Percentiles rank a stretch among this genome's conserved stretches.
These are phyloP conservation scores for Holothuria scabra DNA, from an alignment of 53 echinoderm and acorn worm species.

Conservation along the genomic window DNA sequence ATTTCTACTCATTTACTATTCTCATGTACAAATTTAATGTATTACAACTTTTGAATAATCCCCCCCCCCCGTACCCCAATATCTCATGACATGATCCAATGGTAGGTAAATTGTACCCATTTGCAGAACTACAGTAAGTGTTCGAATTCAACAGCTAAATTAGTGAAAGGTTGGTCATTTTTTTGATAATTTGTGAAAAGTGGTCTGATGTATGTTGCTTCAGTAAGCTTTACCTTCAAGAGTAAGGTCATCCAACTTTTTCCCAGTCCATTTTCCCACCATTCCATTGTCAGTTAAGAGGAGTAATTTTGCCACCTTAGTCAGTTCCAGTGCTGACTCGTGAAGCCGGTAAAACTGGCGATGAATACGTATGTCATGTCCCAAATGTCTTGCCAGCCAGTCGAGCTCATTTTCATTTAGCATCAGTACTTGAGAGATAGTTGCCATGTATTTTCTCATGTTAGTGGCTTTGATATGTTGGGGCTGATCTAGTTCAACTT, in stretches of 20 bases:
- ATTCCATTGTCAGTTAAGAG: slow-evolving; percentile 56
- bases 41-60: too few relatives aligned
- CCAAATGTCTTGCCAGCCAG: slow-evolving; percentile 57
- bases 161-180: too few relatives aligned
- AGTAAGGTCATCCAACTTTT: slow-evolving; percentile 50
- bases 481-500: slow-evolving; percentile 21
- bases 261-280: slow-evolving; percentile 54
- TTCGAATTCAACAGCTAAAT: too few relatives aligned
- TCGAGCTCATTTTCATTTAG: slow-evolving; percentile 52
- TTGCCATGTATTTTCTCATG: slow-evolving; percentile 58
- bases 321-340: slow-evolving; percentile 52
- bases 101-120: too few relatives aligned
- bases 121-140: too few relatives aligned
- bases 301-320: slow-evolving; percentile 60
- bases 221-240: slow-evolving; percentile 7
- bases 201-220: too few relatives aligned
- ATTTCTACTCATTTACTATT: too few relatives aligned
- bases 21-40: too few relatives aligned
- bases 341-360: slow-evolving; percentile 53
- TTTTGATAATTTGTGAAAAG: too few relatives aligned
- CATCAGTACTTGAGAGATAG: slow-evolving; percentile 48
- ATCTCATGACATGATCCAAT: too few relatives aligned
- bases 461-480: slow-evolving; percentile 49
- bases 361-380: slow-evolving; percentile 52
- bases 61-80: too few relatives aligned